Percentiles rank a stretch among this genome's conserved stretches.
Evolutionary conservation across 1,140 invertebrate species (phyloP).

Genomic region (Whitmania pigra): DNA sequence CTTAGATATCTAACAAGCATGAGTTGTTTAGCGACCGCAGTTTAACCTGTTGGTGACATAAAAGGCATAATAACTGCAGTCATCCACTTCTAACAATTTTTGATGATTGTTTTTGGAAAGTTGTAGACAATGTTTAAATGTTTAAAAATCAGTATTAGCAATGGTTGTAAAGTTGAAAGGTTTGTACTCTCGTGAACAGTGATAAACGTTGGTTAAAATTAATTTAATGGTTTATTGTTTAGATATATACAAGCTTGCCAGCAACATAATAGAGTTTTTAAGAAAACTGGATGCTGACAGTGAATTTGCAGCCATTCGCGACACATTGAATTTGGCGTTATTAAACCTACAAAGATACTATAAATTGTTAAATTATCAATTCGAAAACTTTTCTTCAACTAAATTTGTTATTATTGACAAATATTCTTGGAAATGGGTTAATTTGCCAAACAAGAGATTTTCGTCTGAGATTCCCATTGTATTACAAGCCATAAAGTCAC

Average conservation of each 20-base stretch:
- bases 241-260: slow-evolving; percentile 9
- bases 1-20: too few relatives aligned
- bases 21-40: too few relatives aligned
- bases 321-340: neutral
- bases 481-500: slow-evolving; percentile 1
- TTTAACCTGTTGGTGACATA: too few relatives aligned
- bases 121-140: too few relatives aligned
- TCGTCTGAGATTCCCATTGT: neutral
- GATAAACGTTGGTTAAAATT: too few relatives aligned
- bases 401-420: neutral
- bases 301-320: neutral
- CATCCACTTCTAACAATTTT: too few relatives aligned
- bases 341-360: slow-evolving; percentile 11
- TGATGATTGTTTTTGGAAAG: too few relatives aligned
- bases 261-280: neutral
- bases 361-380: slow-evolving; percentile 4
- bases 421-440: slow-evolving; percentile 9
- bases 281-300: slow-evolving; percentile 4
- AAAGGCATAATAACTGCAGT: too few relatives aligned
- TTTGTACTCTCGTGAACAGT: too few relatives aligned
- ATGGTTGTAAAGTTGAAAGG: too few relatives aligned
- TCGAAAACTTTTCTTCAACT: neutral
- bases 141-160: too few relatives aligned
- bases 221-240: neutral
- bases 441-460: slow-evolving; percentile 11